Percentiles rank a stretch among this genome's conserved stretches.
Conservation (phyloP, 2,888 invertebrate genomes). For the Trimorus sp. region DNA sequence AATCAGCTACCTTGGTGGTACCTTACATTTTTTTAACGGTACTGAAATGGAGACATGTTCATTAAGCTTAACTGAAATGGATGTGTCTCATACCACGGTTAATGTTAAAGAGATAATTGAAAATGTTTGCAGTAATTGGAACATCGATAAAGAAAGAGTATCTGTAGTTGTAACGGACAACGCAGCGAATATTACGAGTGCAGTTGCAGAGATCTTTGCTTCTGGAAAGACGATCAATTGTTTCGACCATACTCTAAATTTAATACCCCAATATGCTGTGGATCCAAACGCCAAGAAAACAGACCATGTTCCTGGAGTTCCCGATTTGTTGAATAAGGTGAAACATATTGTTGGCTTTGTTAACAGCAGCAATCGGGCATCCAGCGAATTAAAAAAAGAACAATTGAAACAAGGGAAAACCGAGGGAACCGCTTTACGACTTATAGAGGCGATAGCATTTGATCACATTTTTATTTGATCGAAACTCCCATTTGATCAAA, state of each 20-base stretch:
- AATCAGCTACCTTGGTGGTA: no score
- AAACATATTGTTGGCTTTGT: conserved; percentile 11
- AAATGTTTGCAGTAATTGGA: background rate
- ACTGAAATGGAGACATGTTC: background rate
- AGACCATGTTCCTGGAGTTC: background rate
- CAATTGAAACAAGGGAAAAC: no score
- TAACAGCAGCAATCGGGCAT: background rate
- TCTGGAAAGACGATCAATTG: background rate
- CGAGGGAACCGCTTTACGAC: no score
- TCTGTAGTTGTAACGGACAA: conserved; percentile 3
- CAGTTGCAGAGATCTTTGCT: background rate
- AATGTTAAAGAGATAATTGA: background rate
- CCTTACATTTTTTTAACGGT: no score
- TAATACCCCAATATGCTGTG: background rate
- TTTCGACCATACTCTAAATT: conserved; percentile 6
- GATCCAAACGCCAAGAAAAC: background rate
- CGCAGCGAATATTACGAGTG: conserved; percentile 13
- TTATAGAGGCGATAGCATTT: no score
- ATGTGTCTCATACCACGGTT: background rate
- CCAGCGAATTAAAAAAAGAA: no score
- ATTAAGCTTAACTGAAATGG: background rate
- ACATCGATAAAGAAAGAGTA: background rate
- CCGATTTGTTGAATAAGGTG: background rate
- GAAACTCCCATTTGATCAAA: no score
- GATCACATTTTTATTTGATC: no score